Evolutionary conservation across 1,140 invertebrate species (phyloP).

Genomic region (Conus betulinus): DNA sequence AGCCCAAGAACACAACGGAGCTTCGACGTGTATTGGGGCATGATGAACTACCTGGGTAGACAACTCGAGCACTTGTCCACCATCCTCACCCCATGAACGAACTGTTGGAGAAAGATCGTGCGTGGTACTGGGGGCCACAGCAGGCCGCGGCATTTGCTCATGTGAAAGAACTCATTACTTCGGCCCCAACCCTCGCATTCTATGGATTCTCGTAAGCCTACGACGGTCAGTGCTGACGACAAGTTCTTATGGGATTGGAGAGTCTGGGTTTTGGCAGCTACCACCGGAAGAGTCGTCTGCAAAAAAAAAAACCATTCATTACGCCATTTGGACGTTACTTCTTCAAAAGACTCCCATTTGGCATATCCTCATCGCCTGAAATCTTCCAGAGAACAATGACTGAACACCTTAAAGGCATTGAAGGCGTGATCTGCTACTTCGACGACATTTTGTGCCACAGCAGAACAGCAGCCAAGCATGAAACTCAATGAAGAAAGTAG

Average conservation of each 20-base stretch:
- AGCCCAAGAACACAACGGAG: too few relatives aligned
- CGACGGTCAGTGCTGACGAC: too few relatives aligned
- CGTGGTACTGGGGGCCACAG: constrained; percentile 30
- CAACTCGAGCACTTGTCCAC: constrained; percentile 47
- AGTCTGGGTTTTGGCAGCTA: constrained; percentile 89
- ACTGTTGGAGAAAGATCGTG: constrained; percentile 27
- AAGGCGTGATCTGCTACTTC: constrained; percentile 41
- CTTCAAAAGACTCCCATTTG: too few relatives aligned
- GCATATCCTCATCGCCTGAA: too few relatives aligned
- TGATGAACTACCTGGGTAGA: too few relatives aligned
- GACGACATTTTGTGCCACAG: too few relatives aligned
- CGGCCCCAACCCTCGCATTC: constrained; percentile 22
- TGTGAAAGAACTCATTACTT: too few relatives aligned
- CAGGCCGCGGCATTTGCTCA: constrained; percentile 32
- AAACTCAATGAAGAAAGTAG: constrained; percentile 32
- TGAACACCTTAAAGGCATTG: constrained; percentile 32
- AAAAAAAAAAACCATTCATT: constrained; percentile 84
- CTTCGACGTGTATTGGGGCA: too few relatives aligned
- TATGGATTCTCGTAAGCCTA: not conserved
- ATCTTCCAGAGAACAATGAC: constrained; percentile 43
- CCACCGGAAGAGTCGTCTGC: constrained; percentile 88
- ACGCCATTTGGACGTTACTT: too few relatives aligned
- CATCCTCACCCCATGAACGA: constrained; percentile 29
- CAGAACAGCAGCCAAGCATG: too few relatives aligned
- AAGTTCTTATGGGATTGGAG: not conserved